phyloP scores from a whole-genome alignment of 30 jellyfish, hydroid and myxozoan genomes.

The Turritopsis dohrnii region DNA sequence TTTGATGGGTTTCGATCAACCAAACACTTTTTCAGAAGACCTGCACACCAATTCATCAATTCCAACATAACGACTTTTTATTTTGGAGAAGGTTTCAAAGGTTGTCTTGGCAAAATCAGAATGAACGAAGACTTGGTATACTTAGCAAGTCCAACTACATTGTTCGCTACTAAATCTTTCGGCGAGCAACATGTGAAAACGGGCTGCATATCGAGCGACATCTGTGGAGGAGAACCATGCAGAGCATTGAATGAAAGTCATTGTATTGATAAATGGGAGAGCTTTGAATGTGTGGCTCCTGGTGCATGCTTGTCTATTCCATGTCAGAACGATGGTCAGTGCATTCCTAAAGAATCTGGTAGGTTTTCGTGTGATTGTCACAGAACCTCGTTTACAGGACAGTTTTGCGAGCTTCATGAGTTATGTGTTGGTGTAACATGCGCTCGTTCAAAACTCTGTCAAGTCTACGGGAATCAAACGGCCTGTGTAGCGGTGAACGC shows the following conservation, averaged over 20 bases:
- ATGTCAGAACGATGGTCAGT: conserved; percentile 48
- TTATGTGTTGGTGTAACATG: conserved; percentile 54
- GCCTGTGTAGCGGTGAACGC: background rate
- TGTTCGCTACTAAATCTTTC: conserved; percentile 35
- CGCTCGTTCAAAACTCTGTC: conserved; percentile 30
- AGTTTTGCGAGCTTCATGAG: conserved; percentile 43
- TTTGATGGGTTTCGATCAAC: conserved; percentile 43
- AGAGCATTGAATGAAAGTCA: conserved; percentile 30
- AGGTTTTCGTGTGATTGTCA: conserved; percentile 50
- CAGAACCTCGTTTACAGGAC: conserved; percentile 48
- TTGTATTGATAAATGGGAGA: conserved; percentile 65
- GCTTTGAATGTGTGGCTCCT: conserved; percentile 54
- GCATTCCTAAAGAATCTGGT: conserved; percentile 32
- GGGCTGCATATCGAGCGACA: conserved; percentile 55
- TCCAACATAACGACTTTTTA: conserved; percentile 19
- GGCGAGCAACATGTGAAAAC: conserved; percentile 13
- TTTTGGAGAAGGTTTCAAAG: conserved; percentile 56
- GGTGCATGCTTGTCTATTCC: conserved; percentile 45
- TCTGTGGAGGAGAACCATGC: conserved; percentile 66
- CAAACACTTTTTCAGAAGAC: conserved; percentile 27
- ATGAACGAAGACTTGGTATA: conserved; percentile 45
- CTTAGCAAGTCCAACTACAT: conserved; percentile 25
- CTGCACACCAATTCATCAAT: conserved; percentile 52
- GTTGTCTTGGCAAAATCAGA: conserved; percentile 49
- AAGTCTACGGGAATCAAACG: conserved; percentile 18